These are phyloP conservation scores for Chrysolina haemoptera DNA, from an alignment of 2,888 invertebrate species.

Conservation along the genomic window DNA sequence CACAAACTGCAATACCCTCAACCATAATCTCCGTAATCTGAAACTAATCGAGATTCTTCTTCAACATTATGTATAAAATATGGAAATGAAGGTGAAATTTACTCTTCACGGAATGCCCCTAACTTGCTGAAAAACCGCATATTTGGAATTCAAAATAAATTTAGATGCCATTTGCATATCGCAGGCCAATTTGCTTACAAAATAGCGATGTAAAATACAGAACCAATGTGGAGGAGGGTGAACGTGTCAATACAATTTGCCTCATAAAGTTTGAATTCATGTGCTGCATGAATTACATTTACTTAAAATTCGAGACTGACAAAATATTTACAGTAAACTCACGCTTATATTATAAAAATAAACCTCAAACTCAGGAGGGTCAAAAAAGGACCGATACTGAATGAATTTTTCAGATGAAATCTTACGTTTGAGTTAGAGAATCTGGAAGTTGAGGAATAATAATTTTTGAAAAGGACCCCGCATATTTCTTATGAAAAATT, in stretches of 20 bases:
- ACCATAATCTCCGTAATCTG: background rate
- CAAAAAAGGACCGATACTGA: too few relatives aligned
- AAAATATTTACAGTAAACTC: background rate
- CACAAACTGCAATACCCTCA: background rate
- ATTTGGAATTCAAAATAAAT: conserved; percentile 11
- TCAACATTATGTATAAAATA: conserved; percentile 14
- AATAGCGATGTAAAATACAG: conserved; percentile 23
- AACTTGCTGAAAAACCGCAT: conserved; percentile 13
- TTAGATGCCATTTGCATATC: conserved; percentile 4
- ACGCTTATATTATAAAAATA: too few relatives aligned
- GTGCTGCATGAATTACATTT: conserved; percentile 24
- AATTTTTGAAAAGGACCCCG: too few relatives aligned
- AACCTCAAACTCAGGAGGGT: too few relatives aligned
- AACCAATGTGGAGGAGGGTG: conserved; percentile 28
- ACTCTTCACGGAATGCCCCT: background rate
- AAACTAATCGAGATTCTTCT: background rate
- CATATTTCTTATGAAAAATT: too few relatives aligned
- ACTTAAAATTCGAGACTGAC: background rate
- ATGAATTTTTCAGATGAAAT: too few relatives aligned
- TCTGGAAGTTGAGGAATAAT: too few relatives aligned
- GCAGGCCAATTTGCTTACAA: conserved; percentile 26
- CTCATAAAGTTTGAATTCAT: conserved; percentile 29
- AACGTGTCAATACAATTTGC: conserved; percentile 28
- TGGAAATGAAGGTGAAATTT: conserved; percentile 20
- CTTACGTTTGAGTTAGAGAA: too few relatives aligned